Evolutionary conservation across 64 coral and sea anemone genomes (phyloP).

Genomic region (Porites lutea): DNA sequence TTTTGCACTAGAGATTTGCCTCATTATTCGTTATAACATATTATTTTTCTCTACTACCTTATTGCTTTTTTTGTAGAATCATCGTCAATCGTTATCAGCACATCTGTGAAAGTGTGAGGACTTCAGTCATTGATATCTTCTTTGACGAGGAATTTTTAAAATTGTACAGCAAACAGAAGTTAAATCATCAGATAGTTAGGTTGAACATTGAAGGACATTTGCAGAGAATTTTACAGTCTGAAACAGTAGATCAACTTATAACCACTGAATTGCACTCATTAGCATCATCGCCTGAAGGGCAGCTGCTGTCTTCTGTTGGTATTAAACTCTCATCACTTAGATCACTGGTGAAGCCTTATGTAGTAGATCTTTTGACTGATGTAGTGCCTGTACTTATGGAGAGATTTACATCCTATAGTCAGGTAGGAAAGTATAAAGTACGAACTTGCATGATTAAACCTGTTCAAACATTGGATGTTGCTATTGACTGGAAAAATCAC

Average conservation of each 20-base stretch:
- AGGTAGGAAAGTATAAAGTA: conserved; percentile 40
- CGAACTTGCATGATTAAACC: too few relatives aligned
- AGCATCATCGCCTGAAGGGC: conserved; percentile 73
- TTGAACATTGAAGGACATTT: conserved; percentile 85
- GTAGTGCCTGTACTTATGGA: conserved; percentile 74
- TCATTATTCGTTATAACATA: not conserved
- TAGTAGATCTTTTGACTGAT: conserved; percentile 73
- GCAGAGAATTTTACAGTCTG: conserved; percentile 75
- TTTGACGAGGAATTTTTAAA: conserved; percentile 86
- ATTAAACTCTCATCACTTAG: conserved; percentile 50
- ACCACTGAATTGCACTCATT: conserved; percentile 75
- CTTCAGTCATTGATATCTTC: conserved; percentile 64
- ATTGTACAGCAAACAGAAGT: conserved; percentile 78
- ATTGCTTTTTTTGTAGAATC: conserved; percentile 8
- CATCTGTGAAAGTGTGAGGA: conserved; percentile 69
- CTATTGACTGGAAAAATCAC: too few relatives aligned
- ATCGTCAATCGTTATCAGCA: conserved; percentile 69
- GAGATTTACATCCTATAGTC: conserved; percentile 44
- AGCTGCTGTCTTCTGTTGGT: conserved; percentile 67
- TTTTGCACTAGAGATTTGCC: not conserved
- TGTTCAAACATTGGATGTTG: too few relatives aligned
- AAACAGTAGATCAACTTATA: conserved; percentile 81
- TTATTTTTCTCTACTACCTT: not conserved
- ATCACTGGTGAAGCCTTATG: conserved; percentile 73
- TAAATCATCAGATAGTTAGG: conserved; percentile 70